Evolutionary conservation across 2,888 invertebrate genomes (phyloP), one percentile per base, ranked within the genome.

Genomic region (Myopa tessellatipennis): DNA sequence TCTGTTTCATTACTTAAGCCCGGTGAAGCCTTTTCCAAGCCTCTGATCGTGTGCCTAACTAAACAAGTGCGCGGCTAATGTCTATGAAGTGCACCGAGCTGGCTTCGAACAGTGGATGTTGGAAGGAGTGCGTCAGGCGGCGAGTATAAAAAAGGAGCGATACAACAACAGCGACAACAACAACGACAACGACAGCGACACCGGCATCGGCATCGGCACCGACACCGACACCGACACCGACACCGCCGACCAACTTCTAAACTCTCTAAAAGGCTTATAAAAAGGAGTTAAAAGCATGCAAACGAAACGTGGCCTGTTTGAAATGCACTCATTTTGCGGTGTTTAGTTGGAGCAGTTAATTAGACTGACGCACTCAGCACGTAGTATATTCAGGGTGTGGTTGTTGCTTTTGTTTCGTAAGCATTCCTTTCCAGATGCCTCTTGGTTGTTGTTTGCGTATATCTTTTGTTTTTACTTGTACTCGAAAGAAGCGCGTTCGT

Each of bases 281-380:
- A 68, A 69, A 40, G 26, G 58, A 75, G 75, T 75, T 75, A 75
- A 75, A 75, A 75, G 75, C 75, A 69, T 75, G 75, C 69, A 75
- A 75, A 75, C 75, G 69, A 74, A 38, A 69, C 69, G 75, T 69
- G 75, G 75, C 60, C 38, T 75, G 60, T 75, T 75, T 75, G 75
- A 60, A 75, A 75, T 75, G 75, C 75, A 75, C 75, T 75, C 75
- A 60, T 75, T 75, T 45, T 69, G 69, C 40, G 75, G 68, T 75
- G 75, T 75, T 75, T 45, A 75, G 75, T 60, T 68, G 69, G 69
- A 75, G 68, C 75, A 69, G 75, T 69, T 75, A 75, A 75, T 75
- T 75, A 75, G 75, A 75, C 68, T 75, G 75, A 69, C 68, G 75
- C 69, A 69, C 68, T 58, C 45, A 60, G n/a, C 45, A 16, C 52